These are phyloP conservation scores for Ictalurus furcatus DNA, from an alignment of 2,113 vertebrate species.

Conservation along the genomic window DNA sequence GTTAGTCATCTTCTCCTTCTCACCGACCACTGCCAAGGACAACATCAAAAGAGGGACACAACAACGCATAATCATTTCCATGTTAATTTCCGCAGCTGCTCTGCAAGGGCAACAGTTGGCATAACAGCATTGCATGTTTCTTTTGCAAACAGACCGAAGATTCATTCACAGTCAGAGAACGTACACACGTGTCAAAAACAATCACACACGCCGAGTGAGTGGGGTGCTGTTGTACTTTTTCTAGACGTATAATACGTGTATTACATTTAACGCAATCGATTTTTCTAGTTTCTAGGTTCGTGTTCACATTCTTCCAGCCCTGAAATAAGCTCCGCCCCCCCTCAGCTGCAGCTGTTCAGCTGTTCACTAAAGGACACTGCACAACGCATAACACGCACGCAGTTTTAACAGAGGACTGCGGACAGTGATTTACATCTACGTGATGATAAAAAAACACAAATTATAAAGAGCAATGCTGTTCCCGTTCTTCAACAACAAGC, in stretches of 20 bases:
- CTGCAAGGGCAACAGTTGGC: constrained; percentile 41
- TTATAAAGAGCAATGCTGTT: not conserved
- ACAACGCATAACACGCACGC: no score
- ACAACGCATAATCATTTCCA: constrained; percentile 20
- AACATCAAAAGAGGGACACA: constrained; percentile 13
- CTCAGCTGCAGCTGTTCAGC: not conserved
- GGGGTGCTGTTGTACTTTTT: not conserved
- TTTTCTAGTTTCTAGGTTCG: not conserved
- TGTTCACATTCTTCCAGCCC: not conserved
- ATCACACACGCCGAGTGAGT: not conserved
- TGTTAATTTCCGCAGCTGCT: constrained; percentile 26
- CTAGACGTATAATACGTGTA: not conserved
- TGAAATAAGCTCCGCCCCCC: not conserved
- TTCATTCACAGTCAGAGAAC: constrained; percentile 3
- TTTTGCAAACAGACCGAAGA: constrained; percentile 8
- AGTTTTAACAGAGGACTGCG: no score
- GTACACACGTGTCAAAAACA: not conserved
- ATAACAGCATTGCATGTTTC: not conserved
- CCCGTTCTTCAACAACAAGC: not conserved
- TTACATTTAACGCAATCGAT: not conserved
- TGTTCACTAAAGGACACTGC: not conserved
- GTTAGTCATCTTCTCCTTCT: constrained; percentile 85
- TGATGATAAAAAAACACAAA: not conserved
- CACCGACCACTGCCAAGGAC: constrained; percentile 86
- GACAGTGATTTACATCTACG: no score